A percentile compares a stretch with the other conserved stretches of the same genome.
These are phyloP conservation scores for Rhagonycha fulva DNA, from an alignment of 2,888 invertebrate genomes.

Conservation along the genomic window DNA sequence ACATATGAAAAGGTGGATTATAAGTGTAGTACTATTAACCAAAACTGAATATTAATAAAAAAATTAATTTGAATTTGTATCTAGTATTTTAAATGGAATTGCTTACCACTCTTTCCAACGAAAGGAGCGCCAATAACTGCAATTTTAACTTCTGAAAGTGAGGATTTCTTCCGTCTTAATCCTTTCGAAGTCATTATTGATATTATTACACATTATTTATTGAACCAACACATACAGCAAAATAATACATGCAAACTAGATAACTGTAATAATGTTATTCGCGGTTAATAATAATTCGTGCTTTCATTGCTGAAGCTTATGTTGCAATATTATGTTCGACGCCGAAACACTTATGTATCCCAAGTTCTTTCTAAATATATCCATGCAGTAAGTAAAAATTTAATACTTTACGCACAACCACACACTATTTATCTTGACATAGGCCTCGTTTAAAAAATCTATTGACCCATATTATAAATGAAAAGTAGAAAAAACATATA, in stretches of 20 bases:
- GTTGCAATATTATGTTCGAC: slow-evolving; percentile 26
- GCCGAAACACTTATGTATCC: slow-evolving; percentile 28
- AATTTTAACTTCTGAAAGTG: slow-evolving; percentile 87
- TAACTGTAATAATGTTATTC: neutral
- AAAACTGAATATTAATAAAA: neutral
- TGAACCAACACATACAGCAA: neutral
- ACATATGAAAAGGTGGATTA: too few relatives aligned
- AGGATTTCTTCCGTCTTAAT: slow-evolving; percentile 87
- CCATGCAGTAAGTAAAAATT: slow-evolving; percentile 28
- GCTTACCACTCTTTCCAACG: slow-evolving; percentile 92
- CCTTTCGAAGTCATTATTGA: slow-evolving; percentile 74
- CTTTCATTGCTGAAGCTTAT: slow-evolving; percentile 14
- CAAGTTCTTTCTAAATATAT: slow-evolving; percentile 36
- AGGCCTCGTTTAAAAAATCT: slow-evolving; percentile 19
- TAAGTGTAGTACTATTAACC: too few relatives aligned
- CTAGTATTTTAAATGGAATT: too few relatives aligned
- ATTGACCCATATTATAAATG: slow-evolving; percentile 17
- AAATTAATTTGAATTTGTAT: too few relatives aligned
- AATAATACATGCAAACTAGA: neutral
- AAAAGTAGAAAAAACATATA: neutral
- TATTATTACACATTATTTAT: neutral
- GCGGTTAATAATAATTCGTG: slow-evolving; percentile 1
- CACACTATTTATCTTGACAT: slow-evolving; percentile 5
- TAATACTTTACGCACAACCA: slow-evolving; percentile 23
- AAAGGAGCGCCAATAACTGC: slow-evolving; percentile 88